Conservation (phyloP, 2,113 vertebrate genomes). For the Stercorarius parasiticus region DNA sequence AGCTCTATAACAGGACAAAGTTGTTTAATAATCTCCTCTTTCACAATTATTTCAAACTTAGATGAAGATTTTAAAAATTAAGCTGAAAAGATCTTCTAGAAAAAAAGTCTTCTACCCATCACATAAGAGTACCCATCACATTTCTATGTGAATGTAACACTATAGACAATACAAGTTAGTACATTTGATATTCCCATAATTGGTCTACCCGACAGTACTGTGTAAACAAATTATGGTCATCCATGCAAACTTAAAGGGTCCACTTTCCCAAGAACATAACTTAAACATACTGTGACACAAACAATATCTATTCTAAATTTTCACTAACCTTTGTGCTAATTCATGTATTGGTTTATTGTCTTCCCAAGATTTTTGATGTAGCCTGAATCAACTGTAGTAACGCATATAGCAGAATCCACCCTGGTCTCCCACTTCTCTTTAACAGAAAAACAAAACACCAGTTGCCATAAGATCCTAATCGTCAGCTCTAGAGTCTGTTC, state of each 20-base stretch:
- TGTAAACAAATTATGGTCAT: not conserved
- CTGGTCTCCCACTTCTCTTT: not conserved
- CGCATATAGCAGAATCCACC: not conserved
- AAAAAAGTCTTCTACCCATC: not conserved
- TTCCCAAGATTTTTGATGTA: not conserved
- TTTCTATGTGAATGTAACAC: not conserved
- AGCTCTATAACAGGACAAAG: not conserved
- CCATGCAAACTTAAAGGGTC: not conserved
- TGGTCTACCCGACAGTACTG: not conserved
- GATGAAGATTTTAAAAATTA: not conserved
- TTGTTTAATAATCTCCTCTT: not conserved
- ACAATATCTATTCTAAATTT: not conserved
- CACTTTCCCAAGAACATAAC: not conserved
- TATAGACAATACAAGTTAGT: not conserved
- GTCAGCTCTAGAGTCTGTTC: not conserved
- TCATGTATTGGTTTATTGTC: not conserved
- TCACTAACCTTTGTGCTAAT: not conserved
- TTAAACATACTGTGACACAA: not conserved
- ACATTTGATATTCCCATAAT: not conserved
- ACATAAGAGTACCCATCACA: not conserved
- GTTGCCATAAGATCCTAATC: not conserved
- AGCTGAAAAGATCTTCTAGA: not conserved
- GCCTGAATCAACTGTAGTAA: not conserved
- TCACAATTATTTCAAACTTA: not conserved
- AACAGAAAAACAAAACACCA: not conserved